Evolutionary conservation across 1,140 invertebrate species (phyloP), one percentile per base, ranked within the genome.

Genomic region (Odontomachus brunneus): DNA sequence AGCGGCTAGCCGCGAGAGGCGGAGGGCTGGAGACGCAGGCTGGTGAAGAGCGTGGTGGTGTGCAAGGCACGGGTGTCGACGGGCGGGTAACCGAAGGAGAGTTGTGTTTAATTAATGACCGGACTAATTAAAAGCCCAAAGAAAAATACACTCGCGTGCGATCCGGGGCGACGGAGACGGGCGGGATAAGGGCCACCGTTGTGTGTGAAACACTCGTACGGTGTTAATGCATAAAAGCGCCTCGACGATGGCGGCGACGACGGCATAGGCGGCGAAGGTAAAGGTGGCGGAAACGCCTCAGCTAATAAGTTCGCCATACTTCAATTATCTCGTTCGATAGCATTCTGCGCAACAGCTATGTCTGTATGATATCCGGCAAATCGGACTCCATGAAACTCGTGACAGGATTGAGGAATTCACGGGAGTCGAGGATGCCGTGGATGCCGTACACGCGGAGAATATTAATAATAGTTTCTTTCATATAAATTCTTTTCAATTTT

Each of bases 71-170:
- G 44, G 44, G 24, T 48, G 71, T 76, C 60, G 85, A 60, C 63
- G 65, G 60, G 48, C 65, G 65, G 63, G 48, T 62, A 55, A 65
- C 17, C 48, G 29, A 78, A 85, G 83, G 75, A 87, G 82, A 88
- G 76, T 82, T 88, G 82, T 84, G 84, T 88, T 88, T 90, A 88
- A 90, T 90, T 90, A 90, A 90, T 88, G 86, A 88, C 88, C 86
- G 55, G 86, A 88, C 86, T 89, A 87, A 89, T 90, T 90, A 88
- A 90, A 89, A 88, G 86, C 75, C 88, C 65, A 82, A 90, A 88
- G 88, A 88, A 90, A 88, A 89, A 90, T 89, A 90, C 72, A 59
- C 59, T 66, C 62, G 78, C 74, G 55, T 59, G 29, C 44, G 49
- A 72, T 65, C 44, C 84, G 19, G 60, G 49, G 33, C 65, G 33